Evolutionary conservation across 1,140 invertebrate genomes (phyloP), one percentile per base, ranked within the genome.

Genomic region (Heliothis subflexa): DNA sequence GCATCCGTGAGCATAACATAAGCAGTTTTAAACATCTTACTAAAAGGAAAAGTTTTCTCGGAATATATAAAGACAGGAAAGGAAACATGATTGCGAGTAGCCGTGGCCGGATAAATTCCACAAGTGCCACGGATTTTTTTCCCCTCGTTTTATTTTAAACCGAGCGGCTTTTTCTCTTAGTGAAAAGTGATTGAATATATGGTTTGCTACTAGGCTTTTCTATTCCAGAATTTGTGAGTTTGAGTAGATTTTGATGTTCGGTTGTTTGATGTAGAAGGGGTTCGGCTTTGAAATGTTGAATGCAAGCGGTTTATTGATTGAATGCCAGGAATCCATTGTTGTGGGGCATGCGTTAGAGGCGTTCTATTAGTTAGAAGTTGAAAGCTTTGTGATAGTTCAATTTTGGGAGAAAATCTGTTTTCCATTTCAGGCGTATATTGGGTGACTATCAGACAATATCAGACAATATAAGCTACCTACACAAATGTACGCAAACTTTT

Each of bases 31-130:
- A 73, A 33, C 18, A 61, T 55, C 52, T 73, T 25, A 12, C 11
- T 73, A 25, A 61, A 59, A 73, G 55, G 40, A 61, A 73, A 61
- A 68, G 64, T 21, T 59, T 71, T 55, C 71, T 61, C 0, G 40
- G 71, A 73, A 72, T 57, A 54, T 49, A 73, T 49, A 28, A 49
- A 61, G 55, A 59, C 71, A 47, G 71, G 71, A 73, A 14, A 61
- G 71, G 55, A 18, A 57, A 73, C 70, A 64, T 64, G 40, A 33
- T 47, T 45, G 12, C 12, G 18, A 10, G 18, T 12, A 61, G 2
- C 25, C n/a, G 11, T 21, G 28, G 13, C 55, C 71, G 71, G 71
- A 73, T 73, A 73, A 61, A 73, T 73, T 59, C 55, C 55, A 49
- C 54, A n/a, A n/a, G 55, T 61, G 13, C 71, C 45, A n/a, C 9